These are phyloP conservation scores for Poeciliopsis turrubarensis DNA, from an alignment of 2,113 vertebrate genomes.

Conservation along the genomic window DNA sequence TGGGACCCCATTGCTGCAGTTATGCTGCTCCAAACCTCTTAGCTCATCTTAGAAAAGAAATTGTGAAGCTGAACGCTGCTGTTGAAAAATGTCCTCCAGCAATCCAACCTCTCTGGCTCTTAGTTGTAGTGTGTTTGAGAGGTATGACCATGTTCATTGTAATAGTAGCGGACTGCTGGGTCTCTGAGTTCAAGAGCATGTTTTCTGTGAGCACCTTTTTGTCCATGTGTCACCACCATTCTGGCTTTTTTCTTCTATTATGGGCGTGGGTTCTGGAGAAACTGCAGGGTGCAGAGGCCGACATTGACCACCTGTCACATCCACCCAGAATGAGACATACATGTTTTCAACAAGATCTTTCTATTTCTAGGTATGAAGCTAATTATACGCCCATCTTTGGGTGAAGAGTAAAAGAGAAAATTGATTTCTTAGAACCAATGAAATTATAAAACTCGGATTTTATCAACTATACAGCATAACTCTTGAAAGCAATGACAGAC, in stretches of 20 bases:
- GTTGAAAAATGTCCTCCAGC: slow-evolving; percentile 40
- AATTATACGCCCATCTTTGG: not conserved
- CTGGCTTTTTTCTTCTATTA: not conserved
- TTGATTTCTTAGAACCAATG: too few relatives aligned
- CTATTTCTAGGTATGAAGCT: not conserved
- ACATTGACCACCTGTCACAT: slow-evolving; percentile 47
- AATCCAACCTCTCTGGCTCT: slow-evolving; percentile 9
- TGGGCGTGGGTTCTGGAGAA: slow-evolving; percentile 18
- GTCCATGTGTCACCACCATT: slow-evolving; percentile 21
- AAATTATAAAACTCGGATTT: not conserved
- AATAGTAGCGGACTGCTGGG: slow-evolving; percentile 39
- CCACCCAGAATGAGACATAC: slow-evolving; percentile 10
- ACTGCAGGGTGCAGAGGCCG: slow-evolving; percentile 23
- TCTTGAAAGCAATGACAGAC: not conserved
- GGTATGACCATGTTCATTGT: slow-evolving; percentile 11
- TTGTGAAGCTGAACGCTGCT: slow-evolving; percentile 25
- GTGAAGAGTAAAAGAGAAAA: not conserved
- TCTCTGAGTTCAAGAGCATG: slow-evolving; percentile 14
- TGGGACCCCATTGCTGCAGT: slow-evolving; percentile 51
- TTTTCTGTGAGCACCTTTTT: slow-evolving; percentile 14
- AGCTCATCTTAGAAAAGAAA: slow-evolving; percentile 56
- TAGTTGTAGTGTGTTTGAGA: slow-evolving; percentile 30
- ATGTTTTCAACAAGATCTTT: slow-evolving; percentile 5
- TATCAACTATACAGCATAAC: not conserved
- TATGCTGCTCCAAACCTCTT: slow-evolving; percentile 45